These are phyloP conservation scores for Gila orcuttii DNA, from an alignment of 2,113 vertebrate genomes.

Conservation along the genomic window DNA sequence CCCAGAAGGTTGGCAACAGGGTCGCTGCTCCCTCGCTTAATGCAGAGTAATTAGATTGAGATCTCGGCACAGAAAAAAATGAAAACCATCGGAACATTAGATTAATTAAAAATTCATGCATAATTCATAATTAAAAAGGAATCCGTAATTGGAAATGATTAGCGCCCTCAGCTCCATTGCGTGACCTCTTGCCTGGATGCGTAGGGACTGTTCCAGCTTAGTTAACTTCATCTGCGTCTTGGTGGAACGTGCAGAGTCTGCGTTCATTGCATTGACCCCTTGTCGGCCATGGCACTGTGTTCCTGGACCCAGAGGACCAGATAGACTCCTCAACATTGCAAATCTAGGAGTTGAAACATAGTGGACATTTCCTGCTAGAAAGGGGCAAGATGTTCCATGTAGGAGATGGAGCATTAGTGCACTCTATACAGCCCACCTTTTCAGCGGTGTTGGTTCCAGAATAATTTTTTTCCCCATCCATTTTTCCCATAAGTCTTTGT, in stretches of 20 bases:
- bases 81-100: conserved; percentile 78
- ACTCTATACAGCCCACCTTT: no score
- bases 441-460: no score
- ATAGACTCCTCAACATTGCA: conserved; percentile 70
- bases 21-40: conserved; percentile 74
- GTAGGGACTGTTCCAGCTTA: conserved; percentile 67
- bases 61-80: conserved; percentile 68
- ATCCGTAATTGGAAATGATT: conserved; percentile 82
- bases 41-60: conserved; percentile 81
- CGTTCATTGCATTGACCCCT: conserved; percentile 57
- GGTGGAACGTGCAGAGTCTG: conserved; percentile 40
- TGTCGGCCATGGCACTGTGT: conserved; percentile 67
- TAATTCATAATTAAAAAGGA: conserved; percentile 86
- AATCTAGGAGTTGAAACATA: conserved; percentile 67
- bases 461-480: no score
- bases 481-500: no score
- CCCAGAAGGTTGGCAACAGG: conserved; percentile 65
- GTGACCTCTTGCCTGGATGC: conserved; percentile 71
- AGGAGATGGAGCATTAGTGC: neutral
- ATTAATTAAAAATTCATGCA: conserved; percentile 86
- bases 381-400: conserved; percentile 10
- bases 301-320: conserved; percentile 71
- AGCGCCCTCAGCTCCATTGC: conserved; percentile 72
- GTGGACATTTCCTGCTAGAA: conserved; percentile 68
- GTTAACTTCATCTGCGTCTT: conserved; percentile 71